A percentile compares a stretch with the other conserved stretches of the same genome.
These are phyloP conservation scores for Chymomyza amoena DNA, from an alignment of 2,888 invertebrate species.

Conservation along the genomic window DNA sequence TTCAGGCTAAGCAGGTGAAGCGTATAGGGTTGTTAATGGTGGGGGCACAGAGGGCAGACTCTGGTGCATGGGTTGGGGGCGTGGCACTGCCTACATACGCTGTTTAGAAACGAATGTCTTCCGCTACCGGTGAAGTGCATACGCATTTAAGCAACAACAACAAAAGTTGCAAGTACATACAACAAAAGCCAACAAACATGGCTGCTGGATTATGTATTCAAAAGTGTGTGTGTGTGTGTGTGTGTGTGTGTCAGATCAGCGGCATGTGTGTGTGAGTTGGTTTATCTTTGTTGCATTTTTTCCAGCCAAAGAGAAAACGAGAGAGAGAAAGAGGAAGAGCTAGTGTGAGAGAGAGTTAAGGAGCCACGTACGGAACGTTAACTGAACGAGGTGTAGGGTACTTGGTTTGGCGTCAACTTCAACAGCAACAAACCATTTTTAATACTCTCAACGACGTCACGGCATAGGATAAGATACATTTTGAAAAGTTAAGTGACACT, in stretches of 20 bases:
- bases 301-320: too few species aligned
- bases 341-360: slow-evolving; percentile 37
- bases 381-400: slow-evolving; percentile 46
- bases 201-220: not conserved
- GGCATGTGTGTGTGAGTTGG: not conserved
- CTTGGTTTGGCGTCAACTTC: slow-evolving; percentile 52
- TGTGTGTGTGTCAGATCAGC: not conserved
- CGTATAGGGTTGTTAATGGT: slow-evolving; percentile 22
- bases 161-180: slow-evolving; percentile 5
- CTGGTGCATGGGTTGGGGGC: not conserved
- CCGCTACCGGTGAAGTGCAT: slow-evolving; percentile 58
- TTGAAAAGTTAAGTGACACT: slow-evolving; percentile 1
- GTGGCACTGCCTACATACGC: slow-evolving; percentile 46
- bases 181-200: slow-evolving; percentile 18
- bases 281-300: not conserved
- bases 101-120: slow-evolving; percentile 58
- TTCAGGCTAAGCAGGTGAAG: not conserved
- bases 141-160: slow-evolving; percentile 56
- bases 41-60: not conserved
- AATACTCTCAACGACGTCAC: not conserved
- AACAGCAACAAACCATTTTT: slow-evolving; percentile 50
- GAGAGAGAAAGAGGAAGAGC: too few species aligned
- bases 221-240: not conserved
- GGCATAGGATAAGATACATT: not conserved
- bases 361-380: slow-evolving; percentile 6